phyloP scores from a whole-genome alignment of 2,888 invertebrate species.

The Boloria euphrosyne region DNA sequence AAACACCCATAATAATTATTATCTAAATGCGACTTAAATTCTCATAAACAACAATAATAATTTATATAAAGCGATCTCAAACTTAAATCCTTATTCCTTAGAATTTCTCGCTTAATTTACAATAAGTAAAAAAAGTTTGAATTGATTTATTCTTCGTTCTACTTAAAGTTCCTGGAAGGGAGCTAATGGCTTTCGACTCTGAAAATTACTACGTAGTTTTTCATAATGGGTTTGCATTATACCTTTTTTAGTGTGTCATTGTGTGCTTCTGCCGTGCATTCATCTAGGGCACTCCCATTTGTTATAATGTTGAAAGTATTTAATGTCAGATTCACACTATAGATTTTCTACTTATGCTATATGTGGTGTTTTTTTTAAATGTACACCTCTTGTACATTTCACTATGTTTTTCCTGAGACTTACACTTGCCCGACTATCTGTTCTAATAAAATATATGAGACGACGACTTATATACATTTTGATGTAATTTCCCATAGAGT shows the following conservation, averaged over 20 bases:
- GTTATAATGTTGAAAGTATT: constrained; percentile 9
- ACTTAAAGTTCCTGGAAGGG: constrained; percentile 28
- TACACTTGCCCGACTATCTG: too few relatives aligned
- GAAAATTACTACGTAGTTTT: constrained; percentile 27
- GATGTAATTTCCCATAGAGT: constrained; percentile 26
- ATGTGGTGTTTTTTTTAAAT: neutral
- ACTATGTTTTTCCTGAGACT: too few relatives aligned
- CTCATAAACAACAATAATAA: too few relatives aligned
- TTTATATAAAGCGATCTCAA: too few relatives aligned
- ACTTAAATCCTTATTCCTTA: neutral
- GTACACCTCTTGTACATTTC: too few relatives aligned
- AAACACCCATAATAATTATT: neutral
- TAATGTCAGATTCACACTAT: constrained; percentile 14
- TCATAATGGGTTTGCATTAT: constrained; percentile 27
- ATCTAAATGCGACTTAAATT: neutral
- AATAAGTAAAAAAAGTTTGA: constrained; percentile 14
- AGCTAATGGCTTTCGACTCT: constrained; percentile 29
- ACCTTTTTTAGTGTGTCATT: constrained; percentile 23
- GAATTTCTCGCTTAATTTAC: neutral
- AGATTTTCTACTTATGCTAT: constrained; percentile 1
- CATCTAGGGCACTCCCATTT: constrained; percentile 14
- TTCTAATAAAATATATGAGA: too few relatives aligned
- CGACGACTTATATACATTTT: too few relatives aligned
- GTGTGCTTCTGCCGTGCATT: constrained; percentile 21
- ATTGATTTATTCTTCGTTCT: constrained; percentile 25